Percentiles rank a stretch among this genome's conserved stretches.
Evolutionary conservation across 1,140 invertebrate species (phyloP).

Genomic region (Melitaea cinxia): DNA sequence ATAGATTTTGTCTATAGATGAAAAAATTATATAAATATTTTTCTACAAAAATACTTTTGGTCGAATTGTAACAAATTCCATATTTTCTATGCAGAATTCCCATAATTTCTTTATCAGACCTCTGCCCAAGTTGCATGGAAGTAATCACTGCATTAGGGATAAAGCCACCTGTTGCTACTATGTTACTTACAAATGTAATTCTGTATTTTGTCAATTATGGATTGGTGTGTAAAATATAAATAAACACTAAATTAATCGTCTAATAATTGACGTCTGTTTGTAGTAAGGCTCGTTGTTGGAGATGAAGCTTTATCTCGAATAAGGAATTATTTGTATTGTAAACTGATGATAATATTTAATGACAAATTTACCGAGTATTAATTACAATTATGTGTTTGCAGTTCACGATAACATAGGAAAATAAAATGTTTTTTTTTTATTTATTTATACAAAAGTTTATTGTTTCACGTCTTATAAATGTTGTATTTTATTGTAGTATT

Average conservation of each 20-base stretch:
- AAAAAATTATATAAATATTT: too few relatives aligned
- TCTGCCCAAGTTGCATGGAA: too few relatives aligned
- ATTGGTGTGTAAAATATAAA: background rate
- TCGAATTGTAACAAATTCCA: too few relatives aligned
- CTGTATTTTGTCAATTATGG: too few relatives aligned
- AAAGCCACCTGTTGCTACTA: too few relatives aligned
- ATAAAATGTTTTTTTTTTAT: conserved; percentile 5
- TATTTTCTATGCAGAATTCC: too few relatives aligned
- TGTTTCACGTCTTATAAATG: conserved; percentile 27
- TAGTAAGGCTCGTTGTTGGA: background rate
- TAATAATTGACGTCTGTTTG: background rate
- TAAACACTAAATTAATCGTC: background rate
- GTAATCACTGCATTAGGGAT: too few relatives aligned
- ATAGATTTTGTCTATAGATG: background rate
- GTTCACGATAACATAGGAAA: conserved; percentile 9
- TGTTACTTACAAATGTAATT: too few relatives aligned
- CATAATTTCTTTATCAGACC: too few relatives aligned
- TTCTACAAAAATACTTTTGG: background rate
- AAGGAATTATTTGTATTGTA: conserved; percentile 3
- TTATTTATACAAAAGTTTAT: conserved; percentile 34
- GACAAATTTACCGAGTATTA: conserved; percentile 3
- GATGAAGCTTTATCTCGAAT: conserved; percentile 14
- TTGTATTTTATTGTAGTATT: conserved; percentile 11
- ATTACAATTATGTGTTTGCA: conserved; percentile 14
- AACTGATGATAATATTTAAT: background rate